These are phyloP conservation scores for Orbicella faveolata DNA, from an alignment of 64 coral and sea anemone species.

Conservation along the genomic window DNA sequence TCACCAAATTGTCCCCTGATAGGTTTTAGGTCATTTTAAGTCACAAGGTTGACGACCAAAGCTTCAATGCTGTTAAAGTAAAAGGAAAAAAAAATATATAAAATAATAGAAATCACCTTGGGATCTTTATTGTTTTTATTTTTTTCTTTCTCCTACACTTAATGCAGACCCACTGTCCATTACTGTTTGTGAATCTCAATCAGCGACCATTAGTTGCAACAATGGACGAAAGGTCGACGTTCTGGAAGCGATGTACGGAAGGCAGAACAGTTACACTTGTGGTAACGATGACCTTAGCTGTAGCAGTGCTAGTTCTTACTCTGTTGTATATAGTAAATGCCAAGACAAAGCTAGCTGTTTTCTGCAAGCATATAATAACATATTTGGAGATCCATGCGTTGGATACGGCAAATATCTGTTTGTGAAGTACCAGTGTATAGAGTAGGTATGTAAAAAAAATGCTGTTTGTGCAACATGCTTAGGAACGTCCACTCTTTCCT, in stretches of 20 bases:
- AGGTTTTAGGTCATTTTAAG: too few relatives aligned
- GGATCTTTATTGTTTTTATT: neutral
- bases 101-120: neutral
- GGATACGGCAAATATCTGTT: neutral
- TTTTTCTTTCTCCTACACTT: neutral
- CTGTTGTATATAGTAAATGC: neutral
- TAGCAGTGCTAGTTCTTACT: neutral
- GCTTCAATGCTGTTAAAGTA: neutral
- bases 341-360: neutral
- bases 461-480: too few relatives aligned
- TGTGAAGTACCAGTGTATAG: neutral
- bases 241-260: neutral
- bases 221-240: neutral
- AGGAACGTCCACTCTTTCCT: too few relatives aligned
- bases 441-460: too few relatives aligned
- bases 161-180: neutral
- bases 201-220: neutral
- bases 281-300: neutral
- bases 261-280: neutral
- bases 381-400: neutral
- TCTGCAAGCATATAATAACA: neutral
- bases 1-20: too few relatives aligned
- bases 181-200: neutral
- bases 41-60: too few relatives aligned
- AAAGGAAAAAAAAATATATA: neutral